A percentile compares a stretch with the other conserved stretches of the same genome.
Evolutionary conservation across 2,797 vertebrate genomes (phyloP).

Genomic region (Intellagama lesueurii): DNA sequence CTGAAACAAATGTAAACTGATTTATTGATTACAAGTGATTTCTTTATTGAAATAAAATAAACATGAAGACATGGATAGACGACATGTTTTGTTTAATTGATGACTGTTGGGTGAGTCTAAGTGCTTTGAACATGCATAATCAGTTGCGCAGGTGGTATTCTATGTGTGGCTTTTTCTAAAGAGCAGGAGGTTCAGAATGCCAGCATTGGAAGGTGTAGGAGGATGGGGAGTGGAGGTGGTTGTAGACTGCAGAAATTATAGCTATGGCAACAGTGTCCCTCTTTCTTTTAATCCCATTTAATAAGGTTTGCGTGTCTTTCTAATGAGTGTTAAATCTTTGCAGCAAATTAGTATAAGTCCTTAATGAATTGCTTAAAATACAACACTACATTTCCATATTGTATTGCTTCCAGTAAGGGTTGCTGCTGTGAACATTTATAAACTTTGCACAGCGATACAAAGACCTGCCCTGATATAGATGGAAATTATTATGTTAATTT

Average conservation of each 20-base stretch:
- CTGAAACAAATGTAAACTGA: conserved; percentile 47
- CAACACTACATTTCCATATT: background rate
- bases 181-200: conserved; percentile 31
- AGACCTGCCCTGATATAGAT: background rate
- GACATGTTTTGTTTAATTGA: background rate
- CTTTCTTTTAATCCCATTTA: conserved; percentile 51
- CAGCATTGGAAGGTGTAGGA: conserved; percentile 49
- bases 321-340: conserved; percentile 10
- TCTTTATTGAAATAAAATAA: conserved; percentile 26
- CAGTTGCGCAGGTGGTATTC: conserved; percentile 15
- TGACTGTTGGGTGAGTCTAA: conserved; percentile 4
- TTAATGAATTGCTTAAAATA: conserved; percentile 31
- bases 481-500: background rate
- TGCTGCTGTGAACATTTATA: background rate
- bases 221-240: conserved; percentile 60
- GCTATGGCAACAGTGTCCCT: conserved; percentile 43
- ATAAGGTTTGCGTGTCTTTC: conserved; percentile 20
- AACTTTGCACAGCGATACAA: background rate
- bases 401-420: conserved; percentile 22
- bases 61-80: conserved; percentile 12
- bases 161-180: conserved; percentile 35
- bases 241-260: conserved; percentile 55
- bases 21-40: conserved; percentile 33
- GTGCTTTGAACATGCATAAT: background rate
- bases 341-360: conserved; percentile 26